These are phyloP conservation scores for Eonycteris spelaea DNA, from an alignment of 2,113 vertebrate genomes.

Conservation along the genomic window DNA sequence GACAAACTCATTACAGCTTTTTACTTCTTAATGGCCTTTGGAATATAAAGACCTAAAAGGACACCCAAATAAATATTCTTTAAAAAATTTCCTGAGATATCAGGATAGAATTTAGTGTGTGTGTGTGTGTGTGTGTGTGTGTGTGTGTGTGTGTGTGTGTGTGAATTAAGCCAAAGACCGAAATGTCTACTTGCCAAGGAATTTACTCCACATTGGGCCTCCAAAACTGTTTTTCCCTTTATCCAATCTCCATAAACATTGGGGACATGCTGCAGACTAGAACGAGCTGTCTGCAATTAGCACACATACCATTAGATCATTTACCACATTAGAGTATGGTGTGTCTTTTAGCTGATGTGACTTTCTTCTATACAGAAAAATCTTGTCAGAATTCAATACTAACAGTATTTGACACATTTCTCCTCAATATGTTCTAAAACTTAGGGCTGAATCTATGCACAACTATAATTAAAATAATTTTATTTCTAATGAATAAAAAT, in stretches of 20 bases:
- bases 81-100: background rate
- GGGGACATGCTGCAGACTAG: background rate
- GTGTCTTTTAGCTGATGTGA: constrained; percentile 23
- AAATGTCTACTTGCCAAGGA: background rate
- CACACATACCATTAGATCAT: background rate
- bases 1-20: background rate
- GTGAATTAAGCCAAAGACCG: background rate
- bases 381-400: constrained; percentile 61
- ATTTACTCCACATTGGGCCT: background rate
- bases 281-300: background rate
- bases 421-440: constrained; percentile 19
- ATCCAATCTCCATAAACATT: background rate
- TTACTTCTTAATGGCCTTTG: background rate
- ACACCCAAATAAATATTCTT: background rate
- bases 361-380: background rate
- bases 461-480: background rate
- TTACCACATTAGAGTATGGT: background rate
- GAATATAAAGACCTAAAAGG: background rate
- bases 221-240: background rate
- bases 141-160: background rate
- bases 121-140: too few species aligned
- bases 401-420: constrained; percentile 45
- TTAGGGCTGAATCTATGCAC: background rate
- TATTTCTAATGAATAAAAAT: background rate
- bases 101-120: background rate